These are phyloP conservation scores for Erythrolamprus reginae DNA, from an alignment of 2,113 vertebrate species.

Conservation along the genomic window DNA sequence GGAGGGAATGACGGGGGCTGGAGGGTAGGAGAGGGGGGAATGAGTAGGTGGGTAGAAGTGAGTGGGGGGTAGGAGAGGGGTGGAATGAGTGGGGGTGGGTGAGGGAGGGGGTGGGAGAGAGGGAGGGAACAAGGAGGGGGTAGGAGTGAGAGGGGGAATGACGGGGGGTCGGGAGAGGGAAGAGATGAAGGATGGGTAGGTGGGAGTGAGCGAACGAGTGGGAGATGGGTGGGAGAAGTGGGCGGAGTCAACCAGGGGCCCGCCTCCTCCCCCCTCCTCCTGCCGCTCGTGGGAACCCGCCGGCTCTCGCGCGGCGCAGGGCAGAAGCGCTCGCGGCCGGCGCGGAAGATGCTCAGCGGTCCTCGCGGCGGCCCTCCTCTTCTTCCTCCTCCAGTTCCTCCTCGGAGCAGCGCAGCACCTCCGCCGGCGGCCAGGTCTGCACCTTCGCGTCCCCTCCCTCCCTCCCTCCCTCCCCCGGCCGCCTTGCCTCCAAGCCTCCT, in stretches of 20 bases:
- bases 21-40: too few relatives aligned
- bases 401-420: background rate
- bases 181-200: too few relatives aligned
- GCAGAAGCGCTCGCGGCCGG: slow-evolving; percentile 19
- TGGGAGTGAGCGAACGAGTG: too few relatives aligned
- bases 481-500: background rate
- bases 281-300: slow-evolving; percentile 6
- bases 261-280: background rate
- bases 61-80: too few relatives aligned
- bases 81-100: too few relatives aligned
- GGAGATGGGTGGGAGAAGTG: background rate
- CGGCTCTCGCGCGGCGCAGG: background rate
- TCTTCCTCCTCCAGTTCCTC: background rate
- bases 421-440: background rate
- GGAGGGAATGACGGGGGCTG: too few relatives aligned
- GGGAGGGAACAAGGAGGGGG: too few relatives aligned
- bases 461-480: background rate
- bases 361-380: background rate
- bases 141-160: too few relatives aligned
- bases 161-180: too few relatives aligned
- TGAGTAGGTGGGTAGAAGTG: too few relatives aligned
- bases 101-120: too few relatives aligned
- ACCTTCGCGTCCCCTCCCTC: background rate
- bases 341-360: background rate
- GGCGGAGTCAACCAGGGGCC: background rate